Evolutionary conservation across 2,888 invertebrate species (phyloP), one percentile per base, ranked within the genome.

Genomic region (Aproaerema taeniolella): DNA sequence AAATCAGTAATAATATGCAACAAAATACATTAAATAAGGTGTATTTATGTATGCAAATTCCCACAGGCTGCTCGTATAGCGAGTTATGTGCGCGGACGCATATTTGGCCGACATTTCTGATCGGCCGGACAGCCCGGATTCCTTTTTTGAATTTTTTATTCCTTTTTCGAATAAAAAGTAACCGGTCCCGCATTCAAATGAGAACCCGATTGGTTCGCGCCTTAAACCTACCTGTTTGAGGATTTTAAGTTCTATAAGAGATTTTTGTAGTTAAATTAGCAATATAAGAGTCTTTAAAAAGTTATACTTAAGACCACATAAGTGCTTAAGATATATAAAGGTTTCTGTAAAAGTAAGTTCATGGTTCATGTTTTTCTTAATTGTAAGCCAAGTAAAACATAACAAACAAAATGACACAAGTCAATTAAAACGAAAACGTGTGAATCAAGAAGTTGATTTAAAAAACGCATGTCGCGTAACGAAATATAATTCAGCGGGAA

Each of bases 121-220:
- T 58, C 61, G 53, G 51, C 50, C 41, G 50, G 52, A 55, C 61
- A 48, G 53, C 8, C 20, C 4, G 52, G 49, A 54, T 51, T 59
- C 55, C 57, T 61, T 57, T 55, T 58, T 57, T 52, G 53, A 50
- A 49, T 46, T 52, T 53, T 58, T 59, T 43, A 55, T 43, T 54
- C 55, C 54, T 55, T 46, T 53, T 50, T 43, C 52, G 58, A 66
- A 56, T 61, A 64, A 67, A 55, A 55, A 53, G 48, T 55, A 56
- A 73, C 74, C 70, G 68, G 70, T 72, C 59, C 59, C 55, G 67
- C 63, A 74, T 75, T 73, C 67, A 71, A 74, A 76, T 73, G 70
- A 69, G 64, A 45, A 45, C 53, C 52, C 61, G 67, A 71, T 73
- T 65, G 67, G 57, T 72, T 75, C 67, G 59, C 70, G 61, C 67